Evolutionary conservation across 2,797 vertebrate species (phyloP).

Genomic region (Cossypha caffra): DNA sequence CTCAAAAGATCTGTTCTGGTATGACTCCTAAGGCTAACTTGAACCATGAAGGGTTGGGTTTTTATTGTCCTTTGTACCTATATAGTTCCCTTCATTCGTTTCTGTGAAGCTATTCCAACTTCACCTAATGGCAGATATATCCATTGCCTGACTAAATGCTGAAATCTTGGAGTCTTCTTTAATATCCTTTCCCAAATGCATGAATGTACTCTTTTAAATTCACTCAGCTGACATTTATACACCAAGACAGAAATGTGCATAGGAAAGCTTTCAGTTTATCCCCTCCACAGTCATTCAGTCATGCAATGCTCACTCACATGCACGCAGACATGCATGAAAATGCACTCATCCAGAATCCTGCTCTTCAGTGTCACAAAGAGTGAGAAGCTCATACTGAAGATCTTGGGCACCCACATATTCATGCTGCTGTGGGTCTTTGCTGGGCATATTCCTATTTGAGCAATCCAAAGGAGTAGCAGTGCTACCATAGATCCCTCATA

Average conservation of each 20-base stretch:
- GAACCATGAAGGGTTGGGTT: neutral
- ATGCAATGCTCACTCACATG: neutral
- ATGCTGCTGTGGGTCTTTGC: neutral
- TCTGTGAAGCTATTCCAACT: constrained; percentile 2
- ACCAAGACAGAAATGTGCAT: neutral
- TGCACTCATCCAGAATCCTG: neutral
- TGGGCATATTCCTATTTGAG: neutral
- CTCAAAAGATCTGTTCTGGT: neutral
- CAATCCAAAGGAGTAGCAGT: neutral
- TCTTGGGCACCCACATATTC: neutral
- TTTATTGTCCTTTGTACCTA: constrained; percentile 9
- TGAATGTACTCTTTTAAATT: neutral
- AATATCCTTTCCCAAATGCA: neutral
- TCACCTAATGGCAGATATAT: neutral
- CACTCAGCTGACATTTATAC: neutral
- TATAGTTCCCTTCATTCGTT: neutral
- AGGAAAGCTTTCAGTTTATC: neutral
- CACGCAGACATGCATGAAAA: neutral
- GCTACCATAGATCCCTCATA: neutral
- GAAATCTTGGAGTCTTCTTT: neutral
- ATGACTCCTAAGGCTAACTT: neutral
- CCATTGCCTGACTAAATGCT: neutral
- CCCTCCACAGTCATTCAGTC: neutral
- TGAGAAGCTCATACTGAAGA: neutral
- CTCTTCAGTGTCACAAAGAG: neutral